These are phyloP conservation scores for Halocynthia roretzi DNA, from an alignment of 23 tunicate species.

Conservation along the genomic window DNA sequence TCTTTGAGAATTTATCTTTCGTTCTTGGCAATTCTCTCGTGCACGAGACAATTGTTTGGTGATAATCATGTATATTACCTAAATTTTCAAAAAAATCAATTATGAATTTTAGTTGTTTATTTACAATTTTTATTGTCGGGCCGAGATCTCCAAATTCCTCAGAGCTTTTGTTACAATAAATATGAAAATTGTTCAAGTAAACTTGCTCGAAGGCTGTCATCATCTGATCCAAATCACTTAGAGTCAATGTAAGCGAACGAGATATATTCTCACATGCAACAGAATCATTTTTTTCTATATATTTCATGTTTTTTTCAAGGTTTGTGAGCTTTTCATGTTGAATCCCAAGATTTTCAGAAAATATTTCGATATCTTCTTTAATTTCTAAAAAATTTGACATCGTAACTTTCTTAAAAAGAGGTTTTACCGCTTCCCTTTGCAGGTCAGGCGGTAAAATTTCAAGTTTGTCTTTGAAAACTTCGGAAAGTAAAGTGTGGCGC, in stretches of 20 bases:
- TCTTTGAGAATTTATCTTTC: not conserved
- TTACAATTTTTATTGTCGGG: constrained; percentile 2
- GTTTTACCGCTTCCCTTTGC: not conserved
- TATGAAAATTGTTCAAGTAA: constrained; percentile 9
- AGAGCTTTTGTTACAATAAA: constrained; percentile 10
- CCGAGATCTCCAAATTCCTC: constrained; percentile 18
- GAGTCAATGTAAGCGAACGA: constrained; percentile 9
- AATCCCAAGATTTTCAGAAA: not conserved
- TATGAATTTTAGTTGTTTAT: constrained; percentile 10
- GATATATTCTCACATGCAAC: not conserved
- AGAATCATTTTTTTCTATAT: not conserved
- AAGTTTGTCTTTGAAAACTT: not conserved
- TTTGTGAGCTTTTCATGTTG: not conserved
- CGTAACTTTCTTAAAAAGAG: not conserved
- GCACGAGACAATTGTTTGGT: not conserved
- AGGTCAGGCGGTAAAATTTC: constrained; percentile 12
- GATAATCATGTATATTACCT: not conserved
- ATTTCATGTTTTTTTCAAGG: constrained; percentile 1
- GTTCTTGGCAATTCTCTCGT: not conserved
- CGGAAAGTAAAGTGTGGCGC: not conserved
- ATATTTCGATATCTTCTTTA: not conserved
- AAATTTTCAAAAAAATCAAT: not conserved
- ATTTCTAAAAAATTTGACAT: not conserved
- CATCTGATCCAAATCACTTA: constrained; percentile 25
- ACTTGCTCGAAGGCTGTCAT: constrained; percentile 25